Evolutionary conservation across 1,140 invertebrate genomes (phyloP).

Genomic region (Nixonia krombeini): DNA sequence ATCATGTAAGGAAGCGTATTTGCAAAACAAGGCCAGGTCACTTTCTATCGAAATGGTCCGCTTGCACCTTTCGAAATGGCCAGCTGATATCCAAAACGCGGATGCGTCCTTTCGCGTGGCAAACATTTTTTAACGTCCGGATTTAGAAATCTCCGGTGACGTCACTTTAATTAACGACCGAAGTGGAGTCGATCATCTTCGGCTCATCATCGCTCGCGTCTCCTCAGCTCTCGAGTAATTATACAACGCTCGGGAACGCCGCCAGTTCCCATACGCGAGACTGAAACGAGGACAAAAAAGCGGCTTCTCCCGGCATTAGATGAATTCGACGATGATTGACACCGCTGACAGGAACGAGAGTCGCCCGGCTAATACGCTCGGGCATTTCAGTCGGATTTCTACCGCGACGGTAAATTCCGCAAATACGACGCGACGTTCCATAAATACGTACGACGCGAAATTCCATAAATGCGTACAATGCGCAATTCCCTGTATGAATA

Average conservation of each 20-base stretch:
- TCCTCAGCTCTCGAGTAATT: constrained; percentile 4
- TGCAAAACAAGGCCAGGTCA: constrained; percentile 23
- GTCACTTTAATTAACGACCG: constrained; percentile 23
- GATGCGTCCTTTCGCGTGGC: constrained; percentile 4
- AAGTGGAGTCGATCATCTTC: constrained; percentile 32
- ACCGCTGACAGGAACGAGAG: too few species aligned
- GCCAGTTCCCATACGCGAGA: too few species aligned
- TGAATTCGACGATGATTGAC: too few species aligned
- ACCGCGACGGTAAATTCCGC: too few species aligned
- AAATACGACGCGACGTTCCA: too few species aligned
- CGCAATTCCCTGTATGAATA: too few species aligned
- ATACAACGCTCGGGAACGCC: background rate
- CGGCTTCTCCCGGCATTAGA: constrained; percentile 33
- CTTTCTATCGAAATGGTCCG: constrained; percentile 41
- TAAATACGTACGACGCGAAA: too few species aligned
- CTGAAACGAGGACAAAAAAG: too few species aligned
- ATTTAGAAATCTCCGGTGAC: constrained; percentile 37
- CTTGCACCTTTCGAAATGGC: constrained; percentile 33
- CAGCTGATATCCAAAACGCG: constrained; percentile 19
- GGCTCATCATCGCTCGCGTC: constrained; percentile 16
- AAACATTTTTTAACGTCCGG: constrained; percentile 12
- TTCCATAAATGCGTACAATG: too few species aligned
- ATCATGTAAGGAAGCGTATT: constrained; percentile 16
- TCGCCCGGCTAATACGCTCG: too few species aligned
- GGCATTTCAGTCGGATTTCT: too few species aligned